Conservation (phyloP, 2,113 vertebrate species). For the Paralichthys olivaceus region DNA sequence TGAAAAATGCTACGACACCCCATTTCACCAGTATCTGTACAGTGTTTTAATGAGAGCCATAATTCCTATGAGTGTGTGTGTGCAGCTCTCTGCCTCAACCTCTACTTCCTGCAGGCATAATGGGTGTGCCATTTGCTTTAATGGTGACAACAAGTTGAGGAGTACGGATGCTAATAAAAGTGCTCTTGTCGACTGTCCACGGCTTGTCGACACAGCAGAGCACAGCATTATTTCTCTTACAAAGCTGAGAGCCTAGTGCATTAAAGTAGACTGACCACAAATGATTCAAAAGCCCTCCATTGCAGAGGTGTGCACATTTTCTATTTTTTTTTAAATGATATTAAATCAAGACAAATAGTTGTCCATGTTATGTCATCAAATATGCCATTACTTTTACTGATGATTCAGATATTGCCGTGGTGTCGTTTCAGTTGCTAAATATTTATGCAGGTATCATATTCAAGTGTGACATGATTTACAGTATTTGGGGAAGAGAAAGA, state of each 20-base stretch:
- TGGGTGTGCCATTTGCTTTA: background rate
- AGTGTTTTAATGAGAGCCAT: background rate
- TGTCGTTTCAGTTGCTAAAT: background rate
- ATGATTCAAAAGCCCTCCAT: background rate
- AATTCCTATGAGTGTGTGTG: background rate
- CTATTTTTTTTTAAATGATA: background rate
- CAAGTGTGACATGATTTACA: background rate
- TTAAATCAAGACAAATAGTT: background rate
- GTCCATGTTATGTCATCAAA: background rate
- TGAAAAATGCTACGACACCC: background rate
- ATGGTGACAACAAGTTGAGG: background rate
- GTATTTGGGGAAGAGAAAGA: background rate
- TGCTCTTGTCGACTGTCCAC: background rate
- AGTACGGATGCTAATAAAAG: background rate
- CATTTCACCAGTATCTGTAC: background rate
- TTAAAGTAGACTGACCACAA: background rate
- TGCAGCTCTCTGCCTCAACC: background rate
- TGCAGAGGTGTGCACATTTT: background rate
- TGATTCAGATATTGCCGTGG: too few relatives aligned
- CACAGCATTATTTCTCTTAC: background rate
- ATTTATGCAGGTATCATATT: background rate
- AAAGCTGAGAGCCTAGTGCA: background rate
- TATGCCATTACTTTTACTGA: background rate
- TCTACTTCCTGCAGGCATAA: background rate
- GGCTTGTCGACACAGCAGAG: background rate